These are phyloP conservation scores for Nanorana parkeri DNA, from an alignment of 2,113 vertebrate genomes.

Conservation along the genomic window DNA sequence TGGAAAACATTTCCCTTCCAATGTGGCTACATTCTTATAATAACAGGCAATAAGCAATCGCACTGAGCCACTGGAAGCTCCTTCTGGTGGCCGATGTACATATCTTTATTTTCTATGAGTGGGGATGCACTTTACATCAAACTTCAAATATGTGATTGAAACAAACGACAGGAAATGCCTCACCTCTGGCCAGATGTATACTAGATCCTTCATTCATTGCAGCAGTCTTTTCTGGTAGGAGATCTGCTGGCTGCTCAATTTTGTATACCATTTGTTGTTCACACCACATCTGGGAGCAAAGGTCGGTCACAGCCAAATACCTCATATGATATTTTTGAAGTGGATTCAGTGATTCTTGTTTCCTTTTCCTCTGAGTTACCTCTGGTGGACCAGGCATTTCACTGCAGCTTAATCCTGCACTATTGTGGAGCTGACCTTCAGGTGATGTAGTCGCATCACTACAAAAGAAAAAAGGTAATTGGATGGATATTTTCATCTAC, in stretches of 20 bases:
- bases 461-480: background rate
- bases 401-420: no score
- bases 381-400: no score
- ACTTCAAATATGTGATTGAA: no score
- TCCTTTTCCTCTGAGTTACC: conserved; percentile 43
- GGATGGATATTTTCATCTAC: no score
- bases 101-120: no score
- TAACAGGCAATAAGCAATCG: no score
- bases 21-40: no score
- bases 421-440: background rate
- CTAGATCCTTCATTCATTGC: conserved; percentile 66
- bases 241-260: conserved; percentile 63
- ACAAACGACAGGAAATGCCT: background rate
- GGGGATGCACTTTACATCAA: no score
- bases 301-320: conserved; percentile 71
- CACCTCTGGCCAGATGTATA: conserved; percentile 75
- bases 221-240: conserved; percentile 59
- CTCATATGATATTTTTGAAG: conserved; percentile 66
- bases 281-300: conserved; percentile 76
- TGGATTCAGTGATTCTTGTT: conserved; percentile 53
- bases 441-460: background rate
- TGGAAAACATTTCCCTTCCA: no score
- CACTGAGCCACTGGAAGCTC: no score
- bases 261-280: conserved; percentile 73
- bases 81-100: no score